These are phyloP conservation scores for Cephus pygmeus DNA, from an alignment of 2,888 invertebrate species.

Conservation along the genomic window DNA sequence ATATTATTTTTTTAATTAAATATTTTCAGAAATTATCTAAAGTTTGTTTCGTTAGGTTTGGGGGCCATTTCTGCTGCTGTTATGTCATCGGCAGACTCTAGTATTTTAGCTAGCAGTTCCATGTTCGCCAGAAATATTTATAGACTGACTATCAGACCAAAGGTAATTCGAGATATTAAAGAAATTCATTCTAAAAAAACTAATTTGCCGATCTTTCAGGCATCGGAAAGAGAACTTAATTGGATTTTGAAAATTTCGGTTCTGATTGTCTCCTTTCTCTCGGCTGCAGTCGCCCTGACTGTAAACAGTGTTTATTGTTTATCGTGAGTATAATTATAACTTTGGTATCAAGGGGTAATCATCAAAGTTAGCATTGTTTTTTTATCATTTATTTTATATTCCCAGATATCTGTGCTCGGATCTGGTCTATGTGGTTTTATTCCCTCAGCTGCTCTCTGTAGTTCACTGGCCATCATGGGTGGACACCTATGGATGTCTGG, in stretches of 20 bases:
- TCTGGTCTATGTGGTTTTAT: slow-evolving; percentile 78
- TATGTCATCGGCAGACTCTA: slow-evolving; percentile 82
- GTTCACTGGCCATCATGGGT: slow-evolving; percentile 73
- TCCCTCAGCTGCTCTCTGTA: slow-evolving; percentile 77
- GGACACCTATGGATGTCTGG: slow-evolving; percentile 77
- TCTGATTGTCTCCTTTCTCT: slow-evolving; percentile 72
- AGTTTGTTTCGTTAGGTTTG: slow-evolving; percentile 66
- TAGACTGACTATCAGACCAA: slow-evolving; percentile 73
- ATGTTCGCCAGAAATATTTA: slow-evolving; percentile 81
- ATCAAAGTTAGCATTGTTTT: not conserved
- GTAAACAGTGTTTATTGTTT: slow-evolving; percentile 74
- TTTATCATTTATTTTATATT: slow-evolving; percentile 16
- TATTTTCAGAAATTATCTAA: not conserved
- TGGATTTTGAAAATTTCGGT: slow-evolving; percentile 76
- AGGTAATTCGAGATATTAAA: slow-evolving; percentile 62
- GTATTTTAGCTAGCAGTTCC: slow-evolving; percentile 76
- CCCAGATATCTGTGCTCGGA: slow-evolving; percentile 75
- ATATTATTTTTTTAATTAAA: not conserved
- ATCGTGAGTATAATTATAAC: slow-evolving; percentile 55
- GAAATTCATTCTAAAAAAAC: not conserved
- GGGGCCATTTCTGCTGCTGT: slow-evolving; percentile 81
- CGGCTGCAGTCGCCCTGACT: slow-evolving; percentile 74
- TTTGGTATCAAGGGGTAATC: not conserved
- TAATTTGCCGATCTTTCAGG: slow-evolving; percentile 64
- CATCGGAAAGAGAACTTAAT: slow-evolving; percentile 75